These are phyloP conservation scores for Galerucella nymphaeae DNA, from an alignment of 2,888 invertebrate species.

Conservation along the genomic window DNA sequence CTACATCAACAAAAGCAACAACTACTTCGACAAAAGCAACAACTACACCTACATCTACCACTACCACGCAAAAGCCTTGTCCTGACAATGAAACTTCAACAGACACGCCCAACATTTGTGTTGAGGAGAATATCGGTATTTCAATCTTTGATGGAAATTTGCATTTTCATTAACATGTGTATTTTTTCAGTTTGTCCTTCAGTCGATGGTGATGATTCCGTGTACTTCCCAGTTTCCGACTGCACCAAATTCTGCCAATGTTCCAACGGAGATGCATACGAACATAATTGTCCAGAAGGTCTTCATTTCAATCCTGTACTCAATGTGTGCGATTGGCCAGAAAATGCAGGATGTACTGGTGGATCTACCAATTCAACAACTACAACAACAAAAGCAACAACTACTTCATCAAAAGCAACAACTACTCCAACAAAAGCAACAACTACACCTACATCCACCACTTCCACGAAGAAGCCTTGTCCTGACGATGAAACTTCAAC, in stretches of 20 bases:
- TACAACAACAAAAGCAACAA: no score
- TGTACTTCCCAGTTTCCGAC: constrained; percentile 40
- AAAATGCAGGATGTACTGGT: constrained; percentile 44
- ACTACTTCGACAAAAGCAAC: no score
- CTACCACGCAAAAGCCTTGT: neutral
- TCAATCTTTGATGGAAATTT: no score
- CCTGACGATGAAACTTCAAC: no score
- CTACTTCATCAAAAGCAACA: no score
- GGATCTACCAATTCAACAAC: neutral
- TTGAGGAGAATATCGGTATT: neutral
- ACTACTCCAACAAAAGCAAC: neutral
- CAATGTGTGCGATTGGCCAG: constrained; percentile 50
- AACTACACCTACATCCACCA: no score
- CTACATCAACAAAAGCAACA: neutral
- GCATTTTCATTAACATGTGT: no score
- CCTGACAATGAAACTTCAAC: neutral
- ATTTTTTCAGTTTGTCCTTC: constrained; percentile 42
- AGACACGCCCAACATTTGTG: no score
- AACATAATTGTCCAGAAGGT: constrained; percentile 47
- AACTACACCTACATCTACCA: no score
- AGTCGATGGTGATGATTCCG: constrained; percentile 36
- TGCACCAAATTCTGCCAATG: constrained; percentile 47
- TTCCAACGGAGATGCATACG: constrained; percentile 47
- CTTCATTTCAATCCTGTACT: constrained; percentile 47
- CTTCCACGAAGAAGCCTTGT: no score